phyloP scores from a whole-genome alignment of 2,888 invertebrate genomes.

The Pollenia griseotomentosa region DNA sequence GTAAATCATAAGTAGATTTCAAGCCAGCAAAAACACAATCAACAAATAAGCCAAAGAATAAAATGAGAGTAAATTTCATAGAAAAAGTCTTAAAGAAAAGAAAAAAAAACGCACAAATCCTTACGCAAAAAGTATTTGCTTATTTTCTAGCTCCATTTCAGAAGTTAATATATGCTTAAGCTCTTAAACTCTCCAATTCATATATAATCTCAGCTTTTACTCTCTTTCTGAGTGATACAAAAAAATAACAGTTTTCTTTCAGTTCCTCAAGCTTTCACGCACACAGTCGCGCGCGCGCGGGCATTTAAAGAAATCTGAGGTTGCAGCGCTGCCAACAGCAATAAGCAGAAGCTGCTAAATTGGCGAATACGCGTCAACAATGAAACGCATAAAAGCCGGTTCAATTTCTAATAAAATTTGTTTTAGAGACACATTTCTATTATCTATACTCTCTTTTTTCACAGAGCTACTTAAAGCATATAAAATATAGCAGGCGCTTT shows the following conservation, averaged over 20 bases:
- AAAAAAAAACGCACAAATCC: constrained; percentile 29
- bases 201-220: constrained; percentile 6
- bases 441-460: neutral
- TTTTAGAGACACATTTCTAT: constrained; percentile 11
- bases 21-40: neutral
- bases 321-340: neutral
- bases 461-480: neutral
- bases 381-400: constrained; percentile 65
- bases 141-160: neutral
- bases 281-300: neutral
- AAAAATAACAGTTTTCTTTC: constrained; percentile 45
- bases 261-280: constrained; percentile 32
- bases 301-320: neutral
- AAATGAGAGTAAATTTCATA: constrained; percentile 15
- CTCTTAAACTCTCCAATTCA: constrained; percentile 22
- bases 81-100: neutral
- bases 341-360: constrained; percentile 17
- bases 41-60: constrained; percentile 30
- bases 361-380: constrained; percentile 29
- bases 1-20: constrained; percentile 45
- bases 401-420: constrained; percentile 30
- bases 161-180: constrained; percentile 12
- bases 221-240: constrained; percentile 23
- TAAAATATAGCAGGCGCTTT: neutral
- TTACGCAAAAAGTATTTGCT: neutral